phyloP scores from a whole-genome alignment of 2,113 vertebrate genomes.

The Xyrauchen texanus region DNA sequence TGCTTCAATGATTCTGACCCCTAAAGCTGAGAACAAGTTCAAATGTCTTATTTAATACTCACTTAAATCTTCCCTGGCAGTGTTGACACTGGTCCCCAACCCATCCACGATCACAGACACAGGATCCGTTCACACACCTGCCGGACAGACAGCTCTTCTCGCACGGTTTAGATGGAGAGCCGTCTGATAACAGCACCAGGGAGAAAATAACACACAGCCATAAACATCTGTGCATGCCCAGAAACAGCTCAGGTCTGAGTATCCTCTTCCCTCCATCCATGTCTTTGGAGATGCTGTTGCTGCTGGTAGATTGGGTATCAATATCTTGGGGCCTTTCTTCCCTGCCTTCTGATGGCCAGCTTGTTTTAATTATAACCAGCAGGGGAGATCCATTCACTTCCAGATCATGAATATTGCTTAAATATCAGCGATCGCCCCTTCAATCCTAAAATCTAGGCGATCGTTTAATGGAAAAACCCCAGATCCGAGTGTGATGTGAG shows the following conservation, averaged over 20 bases:
- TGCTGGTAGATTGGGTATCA: conserved; percentile 23
- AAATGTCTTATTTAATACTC: conserved; percentile 69
- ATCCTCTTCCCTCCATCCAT: conserved; percentile 65
- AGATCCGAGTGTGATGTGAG: neutral
- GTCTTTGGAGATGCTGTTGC: conserved; percentile 27
- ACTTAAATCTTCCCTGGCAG: conserved; percentile 98
- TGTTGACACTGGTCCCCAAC: conserved; percentile 96
- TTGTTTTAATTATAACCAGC: conserved; percentile 54
- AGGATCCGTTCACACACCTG: conserved; percentile 91
- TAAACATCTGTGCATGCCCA: conserved; percentile 72
- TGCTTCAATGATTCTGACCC: neutral
- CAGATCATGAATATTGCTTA: conserved; percentile 61
- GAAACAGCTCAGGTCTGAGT: conserved; percentile 51
- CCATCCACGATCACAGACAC: conserved; percentile 96
- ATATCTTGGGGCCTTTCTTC: conserved; percentile 49
- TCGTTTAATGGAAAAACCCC: neutral
- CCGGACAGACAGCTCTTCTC: conserved; percentile 93
- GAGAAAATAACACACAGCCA: conserved; percentile 82
- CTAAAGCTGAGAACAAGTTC: too few relatives aligned
- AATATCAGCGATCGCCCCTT: conserved; percentile 18
- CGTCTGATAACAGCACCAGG: conserved; percentile 83
- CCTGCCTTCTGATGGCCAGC: conserved; percentile 50
- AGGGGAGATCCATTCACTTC: conserved; percentile 42
- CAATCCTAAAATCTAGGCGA: conserved; percentile 31
- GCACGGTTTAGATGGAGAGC: conserved; percentile 85